A percentile compares a stretch with the other conserved stretches of the same genome.
phyloP scores from a whole-genome alignment of 2,797 vertebrate species.

The Telmatherina bonti region DNA sequence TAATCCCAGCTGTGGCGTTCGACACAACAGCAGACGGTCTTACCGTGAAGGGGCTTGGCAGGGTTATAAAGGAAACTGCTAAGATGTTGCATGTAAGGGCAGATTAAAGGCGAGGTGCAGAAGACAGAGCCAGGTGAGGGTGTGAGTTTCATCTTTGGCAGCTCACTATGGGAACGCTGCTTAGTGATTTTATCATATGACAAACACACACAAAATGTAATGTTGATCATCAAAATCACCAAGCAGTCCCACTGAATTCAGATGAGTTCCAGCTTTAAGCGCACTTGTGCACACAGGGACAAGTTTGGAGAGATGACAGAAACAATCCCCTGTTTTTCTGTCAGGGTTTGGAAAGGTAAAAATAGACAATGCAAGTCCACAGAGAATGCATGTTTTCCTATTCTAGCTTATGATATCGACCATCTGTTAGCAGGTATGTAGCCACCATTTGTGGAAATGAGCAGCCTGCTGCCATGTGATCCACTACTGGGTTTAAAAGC shows the following conservation, averaged over 20 bases:
- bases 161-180: constrained; percentile 3
- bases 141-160: constrained; percentile 10
- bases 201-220: neutral
- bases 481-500: constrained; percentile 81
- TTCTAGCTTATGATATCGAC: constrained; percentile 64
- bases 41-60: constrained; percentile 51
- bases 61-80: constrained; percentile 26
- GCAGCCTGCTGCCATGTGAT: constrained; percentile 79
- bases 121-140: constrained; percentile 19
- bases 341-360: constrained; percentile 66
- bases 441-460: constrained; percentile 75
- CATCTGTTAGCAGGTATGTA: constrained; percentile 80
- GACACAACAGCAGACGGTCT: constrained; percentile 8
- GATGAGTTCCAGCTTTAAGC: constrained; percentile 7
- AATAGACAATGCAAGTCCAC: constrained; percentile 74
- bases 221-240: neutral
- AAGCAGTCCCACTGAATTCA: no score
- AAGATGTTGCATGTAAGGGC: constrained; percentile 41
- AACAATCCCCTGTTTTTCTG: constrained; percentile 52
- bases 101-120: constrained; percentile 30
- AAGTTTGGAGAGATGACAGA: constrained; percentile 36
- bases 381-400: constrained; percentile 74
- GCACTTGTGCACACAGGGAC: constrained; percentile 22
- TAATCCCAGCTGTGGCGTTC: constrained; percentile 13
- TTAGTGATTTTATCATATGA: neutral